Base-by-base conservation (phyloP, 2,888 invertebrate species). In the Hipparchia sbordonii region DNA sequence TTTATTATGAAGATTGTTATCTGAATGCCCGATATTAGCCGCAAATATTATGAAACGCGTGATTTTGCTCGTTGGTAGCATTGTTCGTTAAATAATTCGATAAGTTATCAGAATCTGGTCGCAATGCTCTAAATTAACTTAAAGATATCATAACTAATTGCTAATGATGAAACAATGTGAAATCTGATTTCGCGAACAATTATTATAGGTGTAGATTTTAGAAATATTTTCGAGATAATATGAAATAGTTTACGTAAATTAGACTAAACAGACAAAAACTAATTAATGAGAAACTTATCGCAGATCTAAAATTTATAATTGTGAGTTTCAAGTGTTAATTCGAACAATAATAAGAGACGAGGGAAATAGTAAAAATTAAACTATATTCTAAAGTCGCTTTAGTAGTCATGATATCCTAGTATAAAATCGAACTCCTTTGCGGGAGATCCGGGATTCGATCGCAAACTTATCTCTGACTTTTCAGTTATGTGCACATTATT, bases 21-120 rank as follows among this genome's bases (percentile, higher is more conserved):
- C 76, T 72, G 48, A 67, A 57, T 48, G 62, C 48, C 74, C 74
- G 74, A 76, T 76, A 74, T 73, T 72, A 76, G 66, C 74, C 12
- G 70, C 67, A 71, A 76, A 72, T 71, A 73, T 76, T 76, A 74
- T 71, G 76, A 76, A 76, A 76, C 74, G 61, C 48, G 62, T 70
- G 69, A 74, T 71, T 74, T 73, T 72, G 68, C 70, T 52, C 72
- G 72, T 63, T 67, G 57, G 70, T 67, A 67, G 62, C 71, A 76
- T 74, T 74, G 76, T 72, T 67, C 74, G 71, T 72, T 72, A 74
- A 76, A 76, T 72, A 74, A 71, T 74, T 72, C 74, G 76, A 76
- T 76, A 76, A 76, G 62, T 67, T 71, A 76, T 76, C 76, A 71
- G 33, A 72, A 74, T 72, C 68, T 68, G 71, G 67, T 70, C 71